A percentile compares a stretch with the other conserved stretches of the same genome.
Evolutionary conservation across 30 jellyfish, hydroid and myxozoan species (phyloP).

Genomic region (Phacellophora camtschatica): DNA sequence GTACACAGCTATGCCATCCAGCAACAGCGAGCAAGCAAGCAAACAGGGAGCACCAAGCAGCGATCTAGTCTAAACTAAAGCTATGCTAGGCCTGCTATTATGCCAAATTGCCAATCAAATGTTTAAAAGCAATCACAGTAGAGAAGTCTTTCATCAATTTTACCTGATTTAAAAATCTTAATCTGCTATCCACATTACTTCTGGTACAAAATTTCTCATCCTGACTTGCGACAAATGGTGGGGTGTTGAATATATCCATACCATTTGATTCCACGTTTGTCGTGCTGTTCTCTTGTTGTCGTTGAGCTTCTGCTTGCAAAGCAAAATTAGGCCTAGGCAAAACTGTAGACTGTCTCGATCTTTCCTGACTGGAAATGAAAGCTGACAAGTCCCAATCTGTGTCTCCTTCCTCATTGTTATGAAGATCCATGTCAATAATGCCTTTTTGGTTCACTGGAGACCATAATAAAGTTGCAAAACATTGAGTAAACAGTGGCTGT

Average conservation of each 20-base stretch:
- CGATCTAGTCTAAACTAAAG: no score
- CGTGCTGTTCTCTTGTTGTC: not conserved
- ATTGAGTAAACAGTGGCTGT: not conserved
- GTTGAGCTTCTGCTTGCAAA: no score
- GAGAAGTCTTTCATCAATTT: no score
- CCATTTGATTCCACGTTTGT: slow-evolving; percentile 20
- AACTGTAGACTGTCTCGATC: not conserved
- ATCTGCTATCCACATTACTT: slow-evolving; percentile 68
- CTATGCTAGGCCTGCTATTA: no score
- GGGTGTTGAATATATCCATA: slow-evolving; percentile 63
- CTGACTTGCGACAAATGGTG: slow-evolving; percentile 24
- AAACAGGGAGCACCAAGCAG: no score
- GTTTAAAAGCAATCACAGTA: no score
- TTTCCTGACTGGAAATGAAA: slow-evolving; percentile 36
- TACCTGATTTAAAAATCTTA: slow-evolving; percentile 82
- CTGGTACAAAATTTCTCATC: slow-evolving; percentile 76
- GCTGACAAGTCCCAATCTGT: slow-evolving; percentile 71
- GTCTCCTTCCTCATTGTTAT: not conserved
- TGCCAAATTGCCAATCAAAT: not conserved
- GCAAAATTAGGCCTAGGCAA: slow-evolving; percentile 55
- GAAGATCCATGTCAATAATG: not conserved
- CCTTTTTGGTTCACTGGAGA: not conserved
- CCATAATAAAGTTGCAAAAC: not conserved
- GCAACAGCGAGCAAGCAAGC: no score
- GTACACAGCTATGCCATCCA: no score